Percentiles rank a stretch among this genome's conserved stretches.
Conservation (phyloP, 2,113 vertebrate genomes). For the Tragelaphus strepsiceros region DNA sequence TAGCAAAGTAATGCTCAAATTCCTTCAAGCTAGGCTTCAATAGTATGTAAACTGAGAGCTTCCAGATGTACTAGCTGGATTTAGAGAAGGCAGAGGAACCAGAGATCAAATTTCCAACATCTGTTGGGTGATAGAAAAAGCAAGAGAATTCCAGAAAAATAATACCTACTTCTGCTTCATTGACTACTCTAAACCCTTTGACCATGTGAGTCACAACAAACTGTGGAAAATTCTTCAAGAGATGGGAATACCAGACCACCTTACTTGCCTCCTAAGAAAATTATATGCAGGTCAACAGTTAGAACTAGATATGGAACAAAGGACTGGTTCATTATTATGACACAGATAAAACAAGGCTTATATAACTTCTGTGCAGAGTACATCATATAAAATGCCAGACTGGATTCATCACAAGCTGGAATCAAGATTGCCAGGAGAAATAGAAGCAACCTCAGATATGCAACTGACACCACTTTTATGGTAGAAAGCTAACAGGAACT, state of each 20-base stretch:
- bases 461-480: not conserved
- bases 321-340: not conserved
- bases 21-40: not conserved
- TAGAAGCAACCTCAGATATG: not conserved
- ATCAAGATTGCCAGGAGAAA: not conserved
- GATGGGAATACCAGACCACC: not conserved
- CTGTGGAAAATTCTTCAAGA: not conserved
- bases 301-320: not conserved
- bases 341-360: not conserved
- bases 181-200: not conserved
- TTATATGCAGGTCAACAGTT: not conserved
- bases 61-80: not conserved
- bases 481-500: not conserved
- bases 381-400: not conserved
- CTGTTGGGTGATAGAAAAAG: not conserved
- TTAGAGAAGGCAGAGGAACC: not conserved
- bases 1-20: not conserved
- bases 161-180: not conserved
- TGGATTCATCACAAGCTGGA: not conserved
- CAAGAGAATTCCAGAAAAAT: not conserved
- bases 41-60: not conserved
- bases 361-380: not conserved
- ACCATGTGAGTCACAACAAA: not conserved
- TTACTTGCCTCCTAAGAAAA: not conserved
- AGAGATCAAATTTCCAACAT: not conserved